Evolutionary conservation across 2,888 invertebrate genomes (phyloP).

Genomic region (Orthonevra nobilis): DNA sequence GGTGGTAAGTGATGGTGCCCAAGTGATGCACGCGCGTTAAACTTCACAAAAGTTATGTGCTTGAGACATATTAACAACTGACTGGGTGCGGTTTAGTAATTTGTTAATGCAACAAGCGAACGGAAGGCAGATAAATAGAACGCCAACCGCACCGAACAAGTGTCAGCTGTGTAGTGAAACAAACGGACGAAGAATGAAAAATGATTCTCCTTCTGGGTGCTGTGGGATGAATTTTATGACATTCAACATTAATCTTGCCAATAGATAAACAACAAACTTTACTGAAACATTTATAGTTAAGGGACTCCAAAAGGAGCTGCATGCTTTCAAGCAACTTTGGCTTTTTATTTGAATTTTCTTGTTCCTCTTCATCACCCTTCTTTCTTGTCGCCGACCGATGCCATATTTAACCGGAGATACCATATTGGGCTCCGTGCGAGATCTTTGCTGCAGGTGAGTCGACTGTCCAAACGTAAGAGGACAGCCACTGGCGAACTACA

Average conservation of each 20-base stretch:
- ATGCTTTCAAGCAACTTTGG: too few relatives aligned
- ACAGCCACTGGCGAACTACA: too few relatives aligned
- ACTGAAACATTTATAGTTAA: too few relatives aligned
- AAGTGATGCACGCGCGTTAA: slow-evolving; percentile 15
- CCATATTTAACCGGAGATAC: too few relatives aligned
- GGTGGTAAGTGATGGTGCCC: background rate
- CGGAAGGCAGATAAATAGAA: slow-evolving; percentile 5
- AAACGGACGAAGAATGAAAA: slow-evolving; percentile 52
- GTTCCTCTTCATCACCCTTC: too few relatives aligned
- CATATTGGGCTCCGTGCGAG: too few relatives aligned
- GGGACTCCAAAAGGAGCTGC: too few relatives aligned
- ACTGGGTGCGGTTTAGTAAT: slow-evolving; percentile 56
- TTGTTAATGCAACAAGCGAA: slow-evolving; percentile 61
- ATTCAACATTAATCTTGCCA: slow-evolving; percentile 5
- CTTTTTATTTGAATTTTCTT: too few relatives aligned
- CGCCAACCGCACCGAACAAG: slow-evolving; percentile 50
- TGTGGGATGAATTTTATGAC: slow-evolving; percentile 4
- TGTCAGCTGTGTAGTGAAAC: slow-evolving; percentile 34
- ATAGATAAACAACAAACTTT: slow-evolving; percentile 8
- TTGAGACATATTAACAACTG: slow-evolving; percentile 34
- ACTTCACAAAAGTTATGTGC: background rate
- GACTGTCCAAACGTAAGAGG: too few relatives aligned
- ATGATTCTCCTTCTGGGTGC: slow-evolving; percentile 31
- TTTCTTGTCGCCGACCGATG: too few relatives aligned
- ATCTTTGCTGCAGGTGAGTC: too few relatives aligned